Percentiles rank a stretch among this genome's conserved stretches.
Evolutionary conservation across 64 coral and sea anemone genomes (phyloP).

Genomic region (Stylophora pistillata): DNA sequence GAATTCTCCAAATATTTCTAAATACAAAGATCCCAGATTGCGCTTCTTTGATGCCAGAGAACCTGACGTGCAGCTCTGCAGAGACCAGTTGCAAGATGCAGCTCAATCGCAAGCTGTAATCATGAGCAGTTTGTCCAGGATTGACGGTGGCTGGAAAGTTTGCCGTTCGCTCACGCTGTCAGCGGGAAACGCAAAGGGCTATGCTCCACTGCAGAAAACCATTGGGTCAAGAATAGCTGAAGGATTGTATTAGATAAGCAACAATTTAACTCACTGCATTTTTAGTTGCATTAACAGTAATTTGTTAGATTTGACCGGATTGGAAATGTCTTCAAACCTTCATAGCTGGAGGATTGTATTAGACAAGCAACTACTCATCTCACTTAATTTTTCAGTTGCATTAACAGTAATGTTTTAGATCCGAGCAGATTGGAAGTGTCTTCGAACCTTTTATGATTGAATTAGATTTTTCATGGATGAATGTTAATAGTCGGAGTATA

Average conservation of each 20-base stretch:
- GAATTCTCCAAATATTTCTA: conserved; percentile 91
- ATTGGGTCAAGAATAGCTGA: conserved; percentile 24
- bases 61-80: conserved; percentile 87
- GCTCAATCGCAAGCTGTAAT: conserved; percentile 87
- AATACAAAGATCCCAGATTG: conserved; percentile 85
- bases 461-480: too few relatives aligned
- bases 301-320: too few relatives aligned
- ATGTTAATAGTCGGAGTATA: too few relatives aligned
- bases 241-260: conserved; percentile 20
- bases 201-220: conserved; percentile 45
- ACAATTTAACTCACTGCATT: too few relatives aligned
- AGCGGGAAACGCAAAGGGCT: conserved; percentile 67
- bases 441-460: too few relatives aligned
- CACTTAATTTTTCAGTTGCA: too few relatives aligned
- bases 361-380: too few relatives aligned
- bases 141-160: conserved; percentile 64
- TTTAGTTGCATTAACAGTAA: too few relatives aligned
- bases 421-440: too few relatives aligned
- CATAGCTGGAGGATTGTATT: conserved; percentile 44
- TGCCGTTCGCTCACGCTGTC: conserved; percentile 53
- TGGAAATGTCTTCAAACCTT: too few relatives aligned
- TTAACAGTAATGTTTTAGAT: too few relatives aligned
- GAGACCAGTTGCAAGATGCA: conserved; percentile 81
- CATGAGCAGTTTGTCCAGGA: conserved; percentile 73
- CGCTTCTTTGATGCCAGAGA: conserved; percentile 77